Evolutionary conservation across 2,888 invertebrate species (phyloP), one percentile per base, ranked within the genome.

Genomic region (Morpho helenor): DNA sequence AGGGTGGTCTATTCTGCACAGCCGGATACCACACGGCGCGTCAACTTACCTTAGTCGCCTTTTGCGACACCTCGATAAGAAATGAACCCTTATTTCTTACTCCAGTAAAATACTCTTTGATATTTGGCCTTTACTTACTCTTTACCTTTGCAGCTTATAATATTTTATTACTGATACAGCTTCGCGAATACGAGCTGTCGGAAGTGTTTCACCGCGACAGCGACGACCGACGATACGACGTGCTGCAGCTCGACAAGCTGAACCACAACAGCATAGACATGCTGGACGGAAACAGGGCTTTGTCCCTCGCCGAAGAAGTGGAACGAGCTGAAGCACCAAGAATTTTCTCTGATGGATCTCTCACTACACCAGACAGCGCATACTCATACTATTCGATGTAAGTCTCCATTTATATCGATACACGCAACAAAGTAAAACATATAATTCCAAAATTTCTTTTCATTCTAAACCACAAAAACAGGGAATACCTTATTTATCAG

Each of bases 181-280:
- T 96, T 66, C 95, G 95, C 74, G 96, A 97, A 87, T 97, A 97
- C 91, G 96, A 96, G 80, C 88, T 97, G 68, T 95, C 95, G 67
- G 96, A 96, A 87, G 95, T 95, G 66, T 96, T 96, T 84, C 96
- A 96, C 87, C 95, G 95, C 75, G 91, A 93, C 69, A 95, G 95
- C 80, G 96, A 96, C 81, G 95, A 96, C 73, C 92, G 93, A 66
- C 92, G 92, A 77, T 95, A 95, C 85, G 95, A 95, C 77, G 94
- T 95, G 48, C 87, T 95, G 9, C 92, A 93, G 69, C 85, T 93
- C 73, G 93, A 93, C 72, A 93, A 93, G 69, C 68, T 86, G 44
- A 84, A 70, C 57, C 92, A 92, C 68, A 93, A 93, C 75, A 91
- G 79, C 68, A 93, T 93, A 61, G 92, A 92, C 66, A 85, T 92